These are phyloP conservation scores for Drosophila acutilabella DNA, from an alignment of 2,888 invertebrate species.

Conservation along the genomic window DNA sequence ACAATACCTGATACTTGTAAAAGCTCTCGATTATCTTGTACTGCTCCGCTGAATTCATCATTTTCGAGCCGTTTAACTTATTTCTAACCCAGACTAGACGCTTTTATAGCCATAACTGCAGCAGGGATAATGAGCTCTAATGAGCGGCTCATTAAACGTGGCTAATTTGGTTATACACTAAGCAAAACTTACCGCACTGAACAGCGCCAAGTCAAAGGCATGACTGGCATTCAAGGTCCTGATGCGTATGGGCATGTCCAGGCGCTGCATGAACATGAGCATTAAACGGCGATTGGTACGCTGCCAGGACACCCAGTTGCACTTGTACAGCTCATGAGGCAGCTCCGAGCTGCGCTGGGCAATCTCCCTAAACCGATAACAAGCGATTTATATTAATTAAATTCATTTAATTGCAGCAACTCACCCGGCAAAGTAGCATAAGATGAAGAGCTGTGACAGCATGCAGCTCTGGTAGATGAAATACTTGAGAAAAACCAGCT, in stretches of 20 bases:
- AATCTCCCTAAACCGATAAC: slow-evolving; percentile 48
- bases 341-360: slow-evolving; percentile 60
- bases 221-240: slow-evolving; percentile 65
- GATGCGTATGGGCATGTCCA: slow-evolving; percentile 56
- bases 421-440: slow-evolving; percentile 74
- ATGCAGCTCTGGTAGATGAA: slow-evolving; percentile 66
- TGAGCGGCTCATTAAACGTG: slow-evolving; percentile 37
- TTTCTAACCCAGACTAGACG: neutral
- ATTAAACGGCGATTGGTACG: slow-evolving; percentile 58
- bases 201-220: slow-evolving; percentile 65
- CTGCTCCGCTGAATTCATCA: slow-evolving; percentile 43
- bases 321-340: slow-evolving; percentile 61
- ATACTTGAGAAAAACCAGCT: slow-evolving; percentile 49
- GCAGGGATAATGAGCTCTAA: slow-evolving; percentile 51
- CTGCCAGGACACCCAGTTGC: slow-evolving; percentile 66
- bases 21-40: slow-evolving; percentile 38
- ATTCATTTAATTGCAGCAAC: neutral
- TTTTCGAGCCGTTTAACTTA: neutral
- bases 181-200: slow-evolving; percentile 66
- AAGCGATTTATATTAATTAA: neutral
- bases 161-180: neutral
- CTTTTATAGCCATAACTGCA: slow-evolving; percentile 29
- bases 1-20: slow-evolving; percentile 63
- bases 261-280: slow-evolving; percentile 64
- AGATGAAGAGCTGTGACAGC: slow-evolving; percentile 70